Conservation (phyloP, 2,113 vertebrate genomes). For the Epinephelus fuscoguttatus region DNA sequence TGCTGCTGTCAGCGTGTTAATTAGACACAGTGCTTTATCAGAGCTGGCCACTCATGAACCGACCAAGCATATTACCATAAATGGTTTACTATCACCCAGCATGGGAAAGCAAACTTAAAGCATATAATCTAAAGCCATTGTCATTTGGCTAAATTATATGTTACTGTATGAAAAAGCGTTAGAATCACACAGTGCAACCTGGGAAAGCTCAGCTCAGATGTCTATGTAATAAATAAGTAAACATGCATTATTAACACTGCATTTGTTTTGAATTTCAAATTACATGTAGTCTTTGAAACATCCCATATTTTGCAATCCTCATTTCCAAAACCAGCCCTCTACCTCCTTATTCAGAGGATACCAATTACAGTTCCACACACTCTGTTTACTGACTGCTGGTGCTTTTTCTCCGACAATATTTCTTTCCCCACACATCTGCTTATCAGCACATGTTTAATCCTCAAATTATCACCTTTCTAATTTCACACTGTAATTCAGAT, state of each 20-base stretch:
- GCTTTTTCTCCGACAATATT: slow-evolving; percentile 41
- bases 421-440: not conserved
- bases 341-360: slow-evolving; percentile 57
- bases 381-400: slow-evolving; percentile 22
- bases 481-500: slow-evolving; percentile 15
- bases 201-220: not conserved
- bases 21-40: slow-evolving; percentile 85
- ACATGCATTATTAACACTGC: slow-evolving; percentile 17
- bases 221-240: slow-evolving; percentile 33
- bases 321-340: slow-evolving; percentile 42
- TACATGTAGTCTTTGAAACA: slow-evolving; percentile 39
- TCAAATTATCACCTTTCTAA: slow-evolving; percentile 36
- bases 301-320: slow-evolving; percentile 34
- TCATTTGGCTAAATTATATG: slow-evolving; percentile 46
- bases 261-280: slow-evolving; percentile 54
- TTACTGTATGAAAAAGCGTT: slow-evolving; percentile 26
- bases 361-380: slow-evolving; percentile 50
- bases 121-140: slow-evolving; percentile 52
- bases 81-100: slow-evolving; percentile 66
- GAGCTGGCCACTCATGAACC: slow-evolving; percentile 79
- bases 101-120: slow-evolving; percentile 41
- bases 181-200: not conserved
- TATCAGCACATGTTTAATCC: slow-evolving; percentile 41
- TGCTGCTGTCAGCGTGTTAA: slow-evolving; percentile 83
- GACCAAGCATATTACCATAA: slow-evolving; percentile 68